These are phyloP conservation scores for Myoxocephalus aenaeus DNA, from an alignment of 2,797 vertebrate genomes.

Conservation along the genomic window DNA sequence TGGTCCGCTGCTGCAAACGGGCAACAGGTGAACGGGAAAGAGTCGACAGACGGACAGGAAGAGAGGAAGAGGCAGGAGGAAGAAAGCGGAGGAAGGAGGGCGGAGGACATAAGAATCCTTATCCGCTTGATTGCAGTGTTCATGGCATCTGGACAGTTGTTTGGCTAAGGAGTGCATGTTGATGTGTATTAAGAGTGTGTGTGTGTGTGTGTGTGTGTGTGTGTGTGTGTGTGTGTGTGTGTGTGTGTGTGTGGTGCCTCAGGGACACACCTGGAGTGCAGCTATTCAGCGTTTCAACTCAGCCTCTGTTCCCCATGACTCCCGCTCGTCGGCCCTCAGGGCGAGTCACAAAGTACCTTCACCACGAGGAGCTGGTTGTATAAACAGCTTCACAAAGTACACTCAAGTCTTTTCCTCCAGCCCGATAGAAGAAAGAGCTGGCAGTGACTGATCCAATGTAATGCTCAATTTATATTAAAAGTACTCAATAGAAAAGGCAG, in stretches of 20 bases:
- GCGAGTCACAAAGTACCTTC: conserved; percentile 51
- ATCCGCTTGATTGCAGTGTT: conserved; percentile 75
- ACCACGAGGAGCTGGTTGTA: conserved; percentile 39
- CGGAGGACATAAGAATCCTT: conserved; percentile 50
- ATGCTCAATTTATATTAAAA: not conserved
- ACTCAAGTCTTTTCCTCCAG: conserved; percentile 12
- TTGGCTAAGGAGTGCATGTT: conserved; percentile 44
- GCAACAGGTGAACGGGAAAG: conserved; percentile 54
- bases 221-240: conserved; percentile 25
- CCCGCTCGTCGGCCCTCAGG: conserved; percentile 55
- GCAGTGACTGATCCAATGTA: not conserved
- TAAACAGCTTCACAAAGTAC: conserved; percentile 54
- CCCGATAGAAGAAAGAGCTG: not conserved
- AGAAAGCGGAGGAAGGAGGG: conserved; percentile 33
- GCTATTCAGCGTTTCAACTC: conserved; percentile 62
- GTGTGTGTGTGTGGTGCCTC: conserved; percentile 30
- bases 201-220: conserved; percentile 30
- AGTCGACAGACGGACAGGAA: conserved; percentile 61
- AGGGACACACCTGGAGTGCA: conserved; percentile 78
- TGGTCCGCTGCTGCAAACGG: conserved; percentile 49
- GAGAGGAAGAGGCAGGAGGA: conserved; percentile 50
- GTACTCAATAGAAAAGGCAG: not conserved
- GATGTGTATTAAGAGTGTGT: conserved; percentile 14
- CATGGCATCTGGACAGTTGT: conserved; percentile 73
- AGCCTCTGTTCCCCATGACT: conserved; percentile 69